Percentiles rank a stretch among this genome's conserved stretches.
Conservation (phyloP, 2,113 vertebrate genomes). For the Vulpes lagopus region DNA sequence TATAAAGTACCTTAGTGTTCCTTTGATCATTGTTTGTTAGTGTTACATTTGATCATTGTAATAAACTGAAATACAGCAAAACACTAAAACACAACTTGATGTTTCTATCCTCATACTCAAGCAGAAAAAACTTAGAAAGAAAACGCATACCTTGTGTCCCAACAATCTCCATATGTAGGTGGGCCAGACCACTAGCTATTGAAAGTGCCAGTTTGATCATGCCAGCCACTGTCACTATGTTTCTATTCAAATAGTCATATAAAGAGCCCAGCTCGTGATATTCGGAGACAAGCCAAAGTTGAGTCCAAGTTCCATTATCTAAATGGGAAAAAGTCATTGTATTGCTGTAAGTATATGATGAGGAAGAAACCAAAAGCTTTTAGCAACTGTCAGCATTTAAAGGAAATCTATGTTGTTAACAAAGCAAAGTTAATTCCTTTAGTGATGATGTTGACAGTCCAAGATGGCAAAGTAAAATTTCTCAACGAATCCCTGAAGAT, state of each 20-base stretch:
- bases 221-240: constrained; percentile 91
- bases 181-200: constrained; percentile 95
- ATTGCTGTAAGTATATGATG: not conserved
- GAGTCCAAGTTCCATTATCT: constrained; percentile 99
- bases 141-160: constrained; percentile 94
- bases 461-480: not conserved
- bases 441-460: not conserved
- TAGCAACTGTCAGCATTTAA: not conserved
- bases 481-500: not conserved
- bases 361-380: not conserved
- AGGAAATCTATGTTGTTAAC: not conserved
- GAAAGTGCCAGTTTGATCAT: constrained; percentile 94
- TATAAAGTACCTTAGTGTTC: not conserved
- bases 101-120: not conserved
- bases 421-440: constrained; percentile 37
- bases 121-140: not conserved
- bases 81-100: not conserved
- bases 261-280: constrained; percentile 98
- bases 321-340: constrained; percentile 14
- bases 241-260: constrained; percentile 96
- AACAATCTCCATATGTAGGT: constrained; percentile 99
- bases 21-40: not conserved
- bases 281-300: constrained; percentile 99
- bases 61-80: accelerated
- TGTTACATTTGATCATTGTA: not conserved